phyloP scores from a whole-genome alignment of 1,140 invertebrate genomes.

The Frieseomelitta varia region DNA sequence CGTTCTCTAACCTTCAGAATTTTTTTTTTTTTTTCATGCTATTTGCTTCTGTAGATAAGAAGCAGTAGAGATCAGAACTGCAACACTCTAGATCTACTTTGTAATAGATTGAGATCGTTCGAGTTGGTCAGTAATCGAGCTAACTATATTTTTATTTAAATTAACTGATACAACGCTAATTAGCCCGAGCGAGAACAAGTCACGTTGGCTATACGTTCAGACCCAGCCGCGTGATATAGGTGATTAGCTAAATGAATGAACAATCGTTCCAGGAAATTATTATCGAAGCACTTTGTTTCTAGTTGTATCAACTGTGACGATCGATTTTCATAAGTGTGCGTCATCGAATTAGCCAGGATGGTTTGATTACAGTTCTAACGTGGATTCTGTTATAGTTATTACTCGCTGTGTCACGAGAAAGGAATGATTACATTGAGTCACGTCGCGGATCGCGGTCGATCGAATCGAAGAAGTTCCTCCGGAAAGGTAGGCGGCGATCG shows the following conservation, averaged over 20 bases:
- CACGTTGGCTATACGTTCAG: neutral
- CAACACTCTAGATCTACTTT: no score
- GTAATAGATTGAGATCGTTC: no score
- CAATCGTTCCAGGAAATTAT: conserved; percentile 28
- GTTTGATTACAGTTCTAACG: conserved; percentile 25
- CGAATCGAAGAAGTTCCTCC: neutral
- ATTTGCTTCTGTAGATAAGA: conserved; percentile 10
- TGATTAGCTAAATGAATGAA: conserved; percentile 16
- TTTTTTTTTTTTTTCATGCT: neutral
- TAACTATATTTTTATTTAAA: neutral
- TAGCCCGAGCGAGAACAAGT: neutral
- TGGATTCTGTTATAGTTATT: conserved; percentile 16
- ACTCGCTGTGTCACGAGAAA: conserved; percentile 12
- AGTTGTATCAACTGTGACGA: conserved; percentile 4
- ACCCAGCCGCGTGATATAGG: no score
- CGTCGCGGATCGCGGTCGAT: neutral
- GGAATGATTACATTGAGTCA: conserved; percentile 36
- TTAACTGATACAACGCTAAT: no score
- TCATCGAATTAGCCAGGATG: conserved; percentile 13
- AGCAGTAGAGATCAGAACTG: no score
- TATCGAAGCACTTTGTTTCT: neutral
- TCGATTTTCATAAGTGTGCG: conserved; percentile 29
- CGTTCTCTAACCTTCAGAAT: neutral
- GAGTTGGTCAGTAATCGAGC: neutral
- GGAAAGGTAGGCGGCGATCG: neutral